A percentile compares a stretch with the other conserved stretches of the same genome.
phyloP scores from a whole-genome alignment of 2,113 vertebrate genomes.

The Chloropsis cyanopogon region DNA sequence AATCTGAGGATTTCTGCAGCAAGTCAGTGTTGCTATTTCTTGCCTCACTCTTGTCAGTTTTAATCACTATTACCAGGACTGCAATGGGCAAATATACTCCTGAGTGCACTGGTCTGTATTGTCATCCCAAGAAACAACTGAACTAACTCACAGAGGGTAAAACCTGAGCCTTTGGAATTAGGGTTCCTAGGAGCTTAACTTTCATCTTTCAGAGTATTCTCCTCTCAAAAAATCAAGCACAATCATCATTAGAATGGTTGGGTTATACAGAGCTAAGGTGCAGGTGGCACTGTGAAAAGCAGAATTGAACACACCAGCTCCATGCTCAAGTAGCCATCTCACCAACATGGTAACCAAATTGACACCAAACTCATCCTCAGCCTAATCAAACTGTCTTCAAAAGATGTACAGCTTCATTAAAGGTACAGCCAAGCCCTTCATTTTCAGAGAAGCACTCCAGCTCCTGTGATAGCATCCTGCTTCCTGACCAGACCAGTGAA shows the following conservation, averaged over 20 bases:
- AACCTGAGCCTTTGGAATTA: not conserved
- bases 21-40: not conserved
- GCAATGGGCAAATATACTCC: not conserved
- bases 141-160: not conserved
- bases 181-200: not conserved
- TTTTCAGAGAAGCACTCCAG: not conserved
- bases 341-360: not conserved
- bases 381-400: not conserved
- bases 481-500: not conserved
- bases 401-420: not conserved
- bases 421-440: not conserved
- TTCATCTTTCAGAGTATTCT: not conserved
- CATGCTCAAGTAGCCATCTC: rapidly evolving
- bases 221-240: not conserved
- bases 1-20: not conserved
- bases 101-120: not conserved
- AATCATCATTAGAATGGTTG: not conserved
- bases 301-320: not conserved
- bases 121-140: not conserved
- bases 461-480: not conserved
- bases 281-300: not conserved
- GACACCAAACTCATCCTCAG: not conserved
- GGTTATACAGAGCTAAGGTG: not conserved
- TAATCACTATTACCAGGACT: not conserved
- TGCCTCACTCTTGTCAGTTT: not conserved